Evolutionary conservation across 2,888 invertebrate genomes (phyloP), one percentile per base, ranked within the genome.

Genomic region (Volucella zonaria): DNA sequence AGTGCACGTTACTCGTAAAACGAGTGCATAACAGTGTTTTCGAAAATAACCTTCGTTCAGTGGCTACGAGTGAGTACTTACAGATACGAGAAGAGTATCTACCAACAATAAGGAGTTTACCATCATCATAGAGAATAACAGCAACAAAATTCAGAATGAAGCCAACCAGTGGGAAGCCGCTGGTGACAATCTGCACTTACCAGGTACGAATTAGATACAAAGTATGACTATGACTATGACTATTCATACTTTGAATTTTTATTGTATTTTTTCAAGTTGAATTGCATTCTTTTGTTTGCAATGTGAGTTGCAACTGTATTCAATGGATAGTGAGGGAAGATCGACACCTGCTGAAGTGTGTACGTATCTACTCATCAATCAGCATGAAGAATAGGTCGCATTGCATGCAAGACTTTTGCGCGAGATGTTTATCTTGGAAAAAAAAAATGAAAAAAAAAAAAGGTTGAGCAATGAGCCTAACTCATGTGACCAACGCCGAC

Each of bases 101-200:
- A 47, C 58, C n/a, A 52, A 61, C 14, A 23, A 3, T 38, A 43
- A 51, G 75, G 31, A 58, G 49, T 52, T 58, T 40, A 18, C 76
- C 42, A 40, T 66, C 64, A 47, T 15, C 73, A 68, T 42, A 45
- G 4, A 11, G 18, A 43, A 40, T 31, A 51, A 8, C 23, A 73
- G 18, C 12, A 59, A 38, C 61, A 82, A 14, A 47, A 56, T 42
- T 75, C 76, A 85, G 88, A 87, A 89, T 89, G 89, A 87, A 88
- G 86, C 89, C 89, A 78, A 87, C 88, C 66, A 86, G 87, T 87
- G 88, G 89, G 87, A 89, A 88, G 86, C 89, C 89, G 89, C 88
- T 89, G 75, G 89, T 89, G 86, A 89, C 89, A 87, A 89, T 90
- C 87, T 89, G 89, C 87, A 90, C 89, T 81, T 89, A 89, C 87